phyloP scores from a whole-genome alignment of 23 tunicate species.

The Ascidia mentula region DNA sequence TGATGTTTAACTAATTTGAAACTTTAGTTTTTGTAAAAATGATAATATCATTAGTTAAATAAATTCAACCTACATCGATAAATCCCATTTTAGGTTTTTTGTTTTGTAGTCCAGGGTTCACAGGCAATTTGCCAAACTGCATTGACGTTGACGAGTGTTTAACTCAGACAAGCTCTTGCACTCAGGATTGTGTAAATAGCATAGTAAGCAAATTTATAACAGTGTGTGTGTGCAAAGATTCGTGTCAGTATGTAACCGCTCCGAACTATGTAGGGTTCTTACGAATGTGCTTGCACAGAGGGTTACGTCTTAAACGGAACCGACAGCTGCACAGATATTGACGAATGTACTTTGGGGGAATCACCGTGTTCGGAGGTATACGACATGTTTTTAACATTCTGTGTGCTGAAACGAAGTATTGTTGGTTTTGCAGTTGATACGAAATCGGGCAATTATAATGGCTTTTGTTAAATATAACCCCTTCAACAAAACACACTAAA shows the following conservation, averaged over 20 bases:
- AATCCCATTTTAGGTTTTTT: too few species aligned
- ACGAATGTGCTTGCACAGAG: background rate
- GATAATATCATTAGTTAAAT: too few species aligned
- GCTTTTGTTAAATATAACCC: too few species aligned
- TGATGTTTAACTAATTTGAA: too few species aligned
- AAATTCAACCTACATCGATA: too few species aligned
- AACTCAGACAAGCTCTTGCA: background rate
- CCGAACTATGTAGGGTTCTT: constrained; percentile 16
- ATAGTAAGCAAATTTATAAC: background rate
- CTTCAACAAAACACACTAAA: too few species aligned
- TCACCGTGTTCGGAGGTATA: constrained; percentile 5
- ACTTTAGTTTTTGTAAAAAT: too few species aligned
- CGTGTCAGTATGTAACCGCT: too few species aligned
- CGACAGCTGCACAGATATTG: constrained; percentile 3
- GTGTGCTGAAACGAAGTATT: background rate
- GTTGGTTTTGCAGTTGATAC: background rate
- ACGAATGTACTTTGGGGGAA: constrained; percentile 9
- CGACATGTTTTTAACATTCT: background rate
- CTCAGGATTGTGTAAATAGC: background rate
- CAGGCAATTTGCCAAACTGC: constrained; percentile 8
- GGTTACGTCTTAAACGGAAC: background rate
- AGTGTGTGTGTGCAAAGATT: too few species aligned
- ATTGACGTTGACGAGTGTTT: constrained; percentile 23
- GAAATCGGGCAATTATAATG: too few species aligned
- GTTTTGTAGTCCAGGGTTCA: background rate